Base-by-base conservation (phyloP, 2,888 invertebrate genomes). In the Physocephala rufipes region DNA sequence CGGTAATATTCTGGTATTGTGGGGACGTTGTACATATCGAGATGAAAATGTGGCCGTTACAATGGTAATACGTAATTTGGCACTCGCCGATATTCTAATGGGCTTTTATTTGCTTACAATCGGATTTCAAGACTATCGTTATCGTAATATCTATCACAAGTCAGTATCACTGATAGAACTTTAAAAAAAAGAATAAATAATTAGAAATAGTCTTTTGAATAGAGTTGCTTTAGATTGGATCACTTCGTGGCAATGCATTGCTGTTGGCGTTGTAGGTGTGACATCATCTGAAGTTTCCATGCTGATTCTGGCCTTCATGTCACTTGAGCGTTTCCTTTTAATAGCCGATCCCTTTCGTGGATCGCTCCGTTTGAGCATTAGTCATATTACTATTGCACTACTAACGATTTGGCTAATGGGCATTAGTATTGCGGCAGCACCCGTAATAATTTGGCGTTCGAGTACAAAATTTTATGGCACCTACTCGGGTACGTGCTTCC, bases 241-340 rank as follows among this genome's bases (percentile, higher is more conserved):
- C 81, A 87, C 89, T 12, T 91, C 91, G 0, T 90, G 89, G 88
- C 84, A 87, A n/a, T 92, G 92, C 82, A 89, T 89, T 0, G 78
- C 88, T 1, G 85, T 89, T 45, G 92, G 92, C 43, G 86, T 90
- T 4, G 76, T 91, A 47, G 91, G 91, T 0, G 90, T 92, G 85
- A 88, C 88, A 26, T 91, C 92, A 1, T 89, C 90, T 2, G 91
- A 92, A 86, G 91, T 91, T 1, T 91, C 92, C 9, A 89, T 92
- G 81, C 82, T 92, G 53, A 90, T 92, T 71, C 82, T 92, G 74
- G 89, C 90, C 1, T 90, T 91, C 79, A 91, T 92, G 89, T 91
- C 92, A 1, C 82, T 92, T 76, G 92, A 92, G 77, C 87, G 92
- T 76, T 92, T 90, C 80, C 82, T 91, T 74, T 82, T 90, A 67